Base-by-base conservation (phyloP, 2,797 vertebrate species). In the Argyrosomus regius region DNA sequence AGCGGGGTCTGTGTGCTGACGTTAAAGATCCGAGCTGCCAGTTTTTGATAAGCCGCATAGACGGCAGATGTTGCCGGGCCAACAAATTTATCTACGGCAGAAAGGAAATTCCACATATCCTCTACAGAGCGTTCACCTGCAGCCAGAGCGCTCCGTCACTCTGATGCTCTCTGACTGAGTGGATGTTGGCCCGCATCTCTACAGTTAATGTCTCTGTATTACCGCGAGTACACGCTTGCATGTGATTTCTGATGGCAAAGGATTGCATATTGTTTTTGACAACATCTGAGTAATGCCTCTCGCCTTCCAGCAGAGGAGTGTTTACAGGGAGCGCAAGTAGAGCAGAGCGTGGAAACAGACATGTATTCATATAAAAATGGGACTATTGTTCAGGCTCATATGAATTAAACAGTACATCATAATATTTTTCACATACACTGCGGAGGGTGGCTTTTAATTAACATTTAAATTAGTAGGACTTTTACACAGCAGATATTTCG, bases 41-140 rank as follows among this genome's bases (percentile, higher is more conserved):
- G 82, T 46, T 78, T 86, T 28, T 75, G 90, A 90, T 88, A 79
- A 80, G 85, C 62, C 1, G 58, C 82, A 0, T 6, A 74, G 72
- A 81, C 71, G 54, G 82, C 83, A 88, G 88, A 89, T 86, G 89
- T 79, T 87, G 56, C 85, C 31, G 59, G 67, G 83, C 56, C 66
- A 39, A 85, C 84, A 70, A 13, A 81, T 85, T 71, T 59, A 82
- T 89, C 71, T 28, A 65, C 24, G 11, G 72, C 72, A 10, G 35
- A 64, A 14, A 74, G 61, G 57, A 84, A 66, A 72, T 20, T 74
- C 79, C 81, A 78, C 64, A 22, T 28, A 17, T 72, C 60, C n/a
- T 62, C 43, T 6, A 4, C 82, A 31, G 45, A 72, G 80, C 56
- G 41, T 70, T 75, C 71, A 78, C 77, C 70, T 76, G 52, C 64